Base-by-base conservation (phyloP, 2,888 invertebrate species). In the Polylopha cassiicola region DNA sequence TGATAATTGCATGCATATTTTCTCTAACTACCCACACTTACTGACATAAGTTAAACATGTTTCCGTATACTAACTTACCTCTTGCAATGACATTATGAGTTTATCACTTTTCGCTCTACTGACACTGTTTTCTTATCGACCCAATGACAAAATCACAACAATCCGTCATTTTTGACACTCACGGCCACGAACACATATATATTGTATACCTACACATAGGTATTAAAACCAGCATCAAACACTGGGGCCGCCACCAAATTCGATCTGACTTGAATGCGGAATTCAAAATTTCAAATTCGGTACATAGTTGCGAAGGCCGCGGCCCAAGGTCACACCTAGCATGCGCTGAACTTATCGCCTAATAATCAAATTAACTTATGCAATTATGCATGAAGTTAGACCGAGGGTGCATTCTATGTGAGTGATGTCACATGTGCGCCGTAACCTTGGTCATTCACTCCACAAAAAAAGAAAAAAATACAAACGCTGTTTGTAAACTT, bases 1-100 rank as follows among this genome's bases (percentile, higher is more conserved):
- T n/a, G n/a, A n/a, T n/a, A n/a, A n/a, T n/a, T n/a, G n/a, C n/a
- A n/a, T n/a, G n/a, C n/a, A n/a, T n/a, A n/a, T n/a, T n/a, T n/a
- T n/a, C n/a, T n/a, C n/a, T n/a, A n/a, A n/a, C n/a, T n/a, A n/a
- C n/a, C n/a, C n/a, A n/a, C n/a, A n/a, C n/a, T n/a, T n/a, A n/a
- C n/a, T n/a, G n/a, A n/a, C n/a, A n/a, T n/a, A n/a, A n/a, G n/a
- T n/a, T n/a, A n/a, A n/a, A n/a, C n/a, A n/a, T n/a, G n/a, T n/a
- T n/a, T n/a, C n/a, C n/a, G n/a, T n/a, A n/a, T n/a, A n/a, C n/a
- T n/a, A n/a, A n/a, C 80, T 78, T 52, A 84, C 84, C 84, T 84
- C 80, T 55, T 74, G 73, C 43, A 84, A 68, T 55, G 84, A 84
- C 84, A 84, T 81, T 39, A 39, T 61, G 49, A 44, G 43, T 56